Percentiles rank a stretch among this genome's conserved stretches.
Conservation (phyloP, 2,888 invertebrate genomes). For the Ornithoptera alexandrae region DNA sequence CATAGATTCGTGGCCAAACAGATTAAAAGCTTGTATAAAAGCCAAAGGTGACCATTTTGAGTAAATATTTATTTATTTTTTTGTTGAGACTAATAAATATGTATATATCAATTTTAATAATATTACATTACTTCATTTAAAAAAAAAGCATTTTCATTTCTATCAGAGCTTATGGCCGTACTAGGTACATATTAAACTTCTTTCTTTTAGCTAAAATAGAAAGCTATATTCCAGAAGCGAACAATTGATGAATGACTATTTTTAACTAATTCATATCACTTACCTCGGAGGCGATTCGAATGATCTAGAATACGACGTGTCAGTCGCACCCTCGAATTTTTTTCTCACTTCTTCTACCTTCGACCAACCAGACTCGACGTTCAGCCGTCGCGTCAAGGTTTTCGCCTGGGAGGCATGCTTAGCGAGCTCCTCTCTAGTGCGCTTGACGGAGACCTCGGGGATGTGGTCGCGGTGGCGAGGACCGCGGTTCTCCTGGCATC, state of each 20-base stretch:
- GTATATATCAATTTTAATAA: too few species aligned
- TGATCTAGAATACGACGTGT: constrained; percentile 62
- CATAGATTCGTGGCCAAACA: too few species aligned
- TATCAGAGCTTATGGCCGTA: too few species aligned
- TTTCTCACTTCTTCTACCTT: constrained; percentile 75
- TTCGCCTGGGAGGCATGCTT: constrained; percentile 69
- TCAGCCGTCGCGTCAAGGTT: constrained; percentile 67
- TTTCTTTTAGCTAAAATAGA: too few species aligned
- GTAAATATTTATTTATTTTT: too few species aligned
- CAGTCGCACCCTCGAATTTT: constrained; percentile 68
- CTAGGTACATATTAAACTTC: too few species aligned
- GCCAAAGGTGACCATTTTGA: too few species aligned
- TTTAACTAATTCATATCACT: constrained; percentile 21
- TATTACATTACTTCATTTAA: too few species aligned
- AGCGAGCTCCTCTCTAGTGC: constrained; percentile 67
- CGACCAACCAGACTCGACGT: constrained; percentile 74
- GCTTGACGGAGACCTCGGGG: constrained; percentile 67
- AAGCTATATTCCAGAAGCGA: background rate
- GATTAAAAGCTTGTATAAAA: too few species aligned
- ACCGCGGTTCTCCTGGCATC: constrained; percentile 69
- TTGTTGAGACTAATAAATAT: too few species aligned
- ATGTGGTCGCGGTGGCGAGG: constrained; percentile 57
- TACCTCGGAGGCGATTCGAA: constrained; percentile 75
- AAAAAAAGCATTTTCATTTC: too few species aligned
- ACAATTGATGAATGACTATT: background rate